phyloP scores from a whole-genome alignment of 2,113 vertebrate genomes.

The Plectropomus leopardus region DNA sequence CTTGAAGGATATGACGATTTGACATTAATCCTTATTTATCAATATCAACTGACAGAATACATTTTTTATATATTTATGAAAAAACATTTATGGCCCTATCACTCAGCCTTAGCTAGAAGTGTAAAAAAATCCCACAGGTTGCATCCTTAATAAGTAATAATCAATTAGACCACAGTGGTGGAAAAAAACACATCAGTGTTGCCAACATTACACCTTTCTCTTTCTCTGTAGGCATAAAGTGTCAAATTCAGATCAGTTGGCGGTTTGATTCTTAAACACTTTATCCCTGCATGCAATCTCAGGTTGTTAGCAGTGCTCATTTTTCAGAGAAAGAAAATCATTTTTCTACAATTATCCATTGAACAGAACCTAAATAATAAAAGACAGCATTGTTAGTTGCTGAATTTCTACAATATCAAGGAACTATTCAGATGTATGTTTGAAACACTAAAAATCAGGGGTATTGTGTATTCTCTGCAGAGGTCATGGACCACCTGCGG shows the following conservation, averaged over 20 bases:
- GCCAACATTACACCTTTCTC: neutral
- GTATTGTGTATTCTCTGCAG: neutral
- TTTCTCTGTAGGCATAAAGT: neutral
- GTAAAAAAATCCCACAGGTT: constrained; percentile 6
- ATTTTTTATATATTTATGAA: too few species aligned
- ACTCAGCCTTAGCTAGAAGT: neutral
- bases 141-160: constrained; percentile 8
- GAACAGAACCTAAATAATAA: neutral
- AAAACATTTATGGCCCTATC: too few species aligned
- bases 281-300: neutral
- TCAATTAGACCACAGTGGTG: neutral
- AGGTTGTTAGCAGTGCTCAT: neutral
- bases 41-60: too few species aligned
- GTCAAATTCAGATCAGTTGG: neutral
- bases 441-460: neutral
- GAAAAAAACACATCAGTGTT: neutral
- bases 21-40: too few species aligned
- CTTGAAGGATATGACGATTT: too few species aligned
- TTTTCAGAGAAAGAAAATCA: neutral
- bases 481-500: neutral
- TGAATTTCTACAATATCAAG: neutral
- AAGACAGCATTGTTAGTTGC: neutral
- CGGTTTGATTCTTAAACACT: neutral
- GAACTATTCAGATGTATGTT: neutral
- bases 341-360: too few species aligned